Evolutionary conservation across 2,797 vertebrate species (phyloP).

Genomic region (Alauda arvensis): DNA sequence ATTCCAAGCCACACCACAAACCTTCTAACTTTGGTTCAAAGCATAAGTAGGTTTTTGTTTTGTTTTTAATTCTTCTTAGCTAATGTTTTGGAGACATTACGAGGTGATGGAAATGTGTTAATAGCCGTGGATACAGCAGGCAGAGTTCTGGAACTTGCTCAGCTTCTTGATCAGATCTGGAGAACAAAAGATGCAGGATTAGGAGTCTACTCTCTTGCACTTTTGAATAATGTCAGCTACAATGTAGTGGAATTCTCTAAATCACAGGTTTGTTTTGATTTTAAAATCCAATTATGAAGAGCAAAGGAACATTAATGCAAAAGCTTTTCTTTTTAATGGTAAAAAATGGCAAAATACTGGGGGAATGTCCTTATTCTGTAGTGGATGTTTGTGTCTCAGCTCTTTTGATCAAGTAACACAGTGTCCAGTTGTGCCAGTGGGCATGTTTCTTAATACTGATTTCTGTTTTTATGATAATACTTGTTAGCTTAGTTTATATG

Average conservation of each 20-base stretch:
- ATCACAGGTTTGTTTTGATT: slow-evolving; percentile 87
- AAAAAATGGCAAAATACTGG: background rate
- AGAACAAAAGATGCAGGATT: slow-evolving; percentile 96
- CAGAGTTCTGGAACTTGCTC: slow-evolving; percentile 93
- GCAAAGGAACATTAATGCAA: background rate
- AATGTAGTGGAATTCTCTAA: slow-evolving; percentile 99
- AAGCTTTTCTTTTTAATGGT: background rate
- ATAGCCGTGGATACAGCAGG: slow-evolving; percentile 96
- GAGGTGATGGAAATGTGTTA: slow-evolving; percentile 93
- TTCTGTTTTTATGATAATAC: background rate
- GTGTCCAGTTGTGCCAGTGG: background rate
- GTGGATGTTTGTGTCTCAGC: background rate
- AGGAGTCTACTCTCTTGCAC: slow-evolving; percentile 91
- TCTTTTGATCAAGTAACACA: background rate
- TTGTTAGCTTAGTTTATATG: background rate
- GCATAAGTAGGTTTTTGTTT: background rate
- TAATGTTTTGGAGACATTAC: slow-evolving; percentile 95
- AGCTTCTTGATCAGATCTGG: slow-evolving; percentile 98
- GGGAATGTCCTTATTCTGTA: background rate
- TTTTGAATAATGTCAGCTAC: slow-evolving; percentile 98
- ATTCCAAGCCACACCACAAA: background rate
- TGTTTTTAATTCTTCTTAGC: slow-evolving; percentile 71
- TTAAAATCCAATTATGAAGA: background rate
- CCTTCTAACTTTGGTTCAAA: background rate
- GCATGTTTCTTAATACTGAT: background rate